Conservation (phyloP, 2,888 invertebrate genomes). For the Colletes collaris region DNA sequence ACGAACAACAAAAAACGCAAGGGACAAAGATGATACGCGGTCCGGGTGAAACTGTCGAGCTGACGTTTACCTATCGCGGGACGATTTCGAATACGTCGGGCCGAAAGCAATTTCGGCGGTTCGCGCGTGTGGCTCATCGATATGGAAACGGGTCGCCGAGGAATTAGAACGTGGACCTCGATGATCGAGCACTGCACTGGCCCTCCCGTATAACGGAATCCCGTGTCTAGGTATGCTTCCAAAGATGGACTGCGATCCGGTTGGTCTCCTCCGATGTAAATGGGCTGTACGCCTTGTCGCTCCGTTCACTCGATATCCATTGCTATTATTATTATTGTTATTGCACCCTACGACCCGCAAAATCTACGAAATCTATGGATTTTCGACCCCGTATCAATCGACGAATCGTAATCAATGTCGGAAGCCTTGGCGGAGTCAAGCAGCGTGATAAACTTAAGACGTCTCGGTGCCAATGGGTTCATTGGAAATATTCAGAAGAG, state of each 20-base stretch:
- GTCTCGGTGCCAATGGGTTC: too few species aligned
- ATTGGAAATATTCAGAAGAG: too few species aligned
- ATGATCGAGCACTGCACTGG: constrained; percentile 72
- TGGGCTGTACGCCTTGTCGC: not conserved
- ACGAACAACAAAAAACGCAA: constrained; percentile 7
- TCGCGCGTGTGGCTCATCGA: constrained; percentile 76
- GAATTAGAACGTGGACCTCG: constrained; percentile 80
- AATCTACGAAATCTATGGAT: too few species aligned
- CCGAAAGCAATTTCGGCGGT: constrained; percentile 73
- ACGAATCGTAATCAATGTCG: too few species aligned
- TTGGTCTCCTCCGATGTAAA: constrained; percentile 13
- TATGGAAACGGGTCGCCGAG: constrained; percentile 81
- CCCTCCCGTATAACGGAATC: constrained; percentile 79
- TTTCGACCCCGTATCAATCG: too few species aligned
- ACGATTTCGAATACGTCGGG: constrained; percentile 66
- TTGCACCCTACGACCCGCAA: too few species aligned
- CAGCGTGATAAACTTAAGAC: too few species aligned
- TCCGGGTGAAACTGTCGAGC: constrained; percentile 24
- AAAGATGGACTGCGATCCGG: constrained; percentile 55
- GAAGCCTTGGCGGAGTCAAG: too few species aligned
- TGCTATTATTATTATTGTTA: too few species aligned
- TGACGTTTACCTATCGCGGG: constrained; percentile 38
- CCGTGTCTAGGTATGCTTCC: constrained; percentile 75
- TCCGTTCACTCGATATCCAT: too few species aligned
- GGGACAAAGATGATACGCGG: constrained; percentile 49